Conservation (phyloP, 2,888 invertebrate genomes). For the Andrena bucephala region DNA sequence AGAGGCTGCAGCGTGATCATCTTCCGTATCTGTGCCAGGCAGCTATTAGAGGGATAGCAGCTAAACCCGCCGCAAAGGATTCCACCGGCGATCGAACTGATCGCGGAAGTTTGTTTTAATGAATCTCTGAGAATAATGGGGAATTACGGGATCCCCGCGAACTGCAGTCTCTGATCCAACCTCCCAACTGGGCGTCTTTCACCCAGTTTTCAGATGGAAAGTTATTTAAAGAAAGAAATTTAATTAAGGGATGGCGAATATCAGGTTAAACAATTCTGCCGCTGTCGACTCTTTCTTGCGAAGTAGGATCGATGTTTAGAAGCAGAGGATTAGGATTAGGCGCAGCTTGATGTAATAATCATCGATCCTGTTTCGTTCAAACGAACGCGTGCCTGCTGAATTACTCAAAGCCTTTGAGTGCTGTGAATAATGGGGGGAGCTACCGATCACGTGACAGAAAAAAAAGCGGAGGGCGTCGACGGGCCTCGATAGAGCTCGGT, state of each 20-base stretch:
- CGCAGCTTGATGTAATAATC: too few species aligned
- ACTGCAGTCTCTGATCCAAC: neutral
- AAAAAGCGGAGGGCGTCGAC: neutral
- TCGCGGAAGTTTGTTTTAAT: slow-evolving; percentile 27
- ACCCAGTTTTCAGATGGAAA: slow-evolving; percentile 1
- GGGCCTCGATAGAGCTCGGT: slow-evolving; percentile 27
- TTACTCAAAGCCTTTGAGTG: slow-evolving; percentile 26
- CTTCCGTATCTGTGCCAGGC: slow-evolving; percentile 31
- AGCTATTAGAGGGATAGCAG: neutral
- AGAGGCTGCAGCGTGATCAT: slow-evolving; percentile 3
- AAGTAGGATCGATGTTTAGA: too few species aligned
- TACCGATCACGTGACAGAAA: neutral
- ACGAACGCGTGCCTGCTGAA: slow-evolving; percentile 7
- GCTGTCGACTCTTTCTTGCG: too few species aligned
- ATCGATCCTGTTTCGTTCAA: neutral
- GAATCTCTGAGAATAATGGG: slow-evolving; percentile 30
- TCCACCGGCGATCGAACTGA: slow-evolving; percentile 7
- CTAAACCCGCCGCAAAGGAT: neutral
- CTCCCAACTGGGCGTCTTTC: neutral
- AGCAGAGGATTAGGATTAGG: too few species aligned
- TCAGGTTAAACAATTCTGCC: too few species aligned
- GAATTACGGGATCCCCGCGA: slow-evolving; percentile 20
- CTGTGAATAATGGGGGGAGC: neutral
- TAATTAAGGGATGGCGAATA: neutral
- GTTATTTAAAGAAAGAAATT: too few species aligned